Evolutionary conservation across 2,888 invertebrate species (phyloP).

Genomic region (Chesias legatella): DNA sequence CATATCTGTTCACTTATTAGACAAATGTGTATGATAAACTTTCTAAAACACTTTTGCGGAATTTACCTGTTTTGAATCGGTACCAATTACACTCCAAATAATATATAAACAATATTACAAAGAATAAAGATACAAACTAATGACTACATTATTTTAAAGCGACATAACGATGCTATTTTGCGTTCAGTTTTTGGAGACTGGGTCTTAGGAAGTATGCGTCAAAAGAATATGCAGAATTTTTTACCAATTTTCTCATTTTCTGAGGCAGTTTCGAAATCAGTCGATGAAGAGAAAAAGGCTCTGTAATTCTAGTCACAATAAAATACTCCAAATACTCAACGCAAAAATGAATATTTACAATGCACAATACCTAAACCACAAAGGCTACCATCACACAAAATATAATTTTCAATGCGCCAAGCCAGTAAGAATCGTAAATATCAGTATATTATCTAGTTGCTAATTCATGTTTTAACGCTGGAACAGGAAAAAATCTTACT

Average conservation of each 20-base stretch:
- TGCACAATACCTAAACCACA: constrained; percentile 17
- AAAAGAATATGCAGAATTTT: no score
- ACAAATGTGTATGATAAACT: no score
- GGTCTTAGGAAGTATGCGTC: no score
- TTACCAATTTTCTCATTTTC: no score
- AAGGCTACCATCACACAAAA: constrained; percentile 24
- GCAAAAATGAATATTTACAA: constrained; percentile 21
- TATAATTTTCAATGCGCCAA: no score
- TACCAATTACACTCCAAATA: constrained; percentile 1
- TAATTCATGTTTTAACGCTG: no score
- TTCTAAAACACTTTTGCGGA: no score
- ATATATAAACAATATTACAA: constrained; percentile 17
- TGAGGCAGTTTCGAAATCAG: no score
- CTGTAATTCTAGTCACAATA: constrained; percentile 2
- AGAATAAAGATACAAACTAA: constrained; percentile 22
- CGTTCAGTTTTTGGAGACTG: constrained; percentile 1
- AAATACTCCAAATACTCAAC: constrained; percentile 10
- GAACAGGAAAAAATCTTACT: no score
- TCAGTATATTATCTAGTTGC: constrained; percentile 18
- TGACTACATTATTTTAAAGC: constrained; percentile 19
- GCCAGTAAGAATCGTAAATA: constrained; percentile 1
- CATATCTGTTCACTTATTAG: no score
- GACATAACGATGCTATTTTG: constrained; percentile 10
- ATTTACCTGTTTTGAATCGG: background rate
- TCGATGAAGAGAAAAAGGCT: no score